phyloP scores from a whole-genome alignment of 2,113 vertebrate genomes.

The Periophthalmus modestus region DNA sequence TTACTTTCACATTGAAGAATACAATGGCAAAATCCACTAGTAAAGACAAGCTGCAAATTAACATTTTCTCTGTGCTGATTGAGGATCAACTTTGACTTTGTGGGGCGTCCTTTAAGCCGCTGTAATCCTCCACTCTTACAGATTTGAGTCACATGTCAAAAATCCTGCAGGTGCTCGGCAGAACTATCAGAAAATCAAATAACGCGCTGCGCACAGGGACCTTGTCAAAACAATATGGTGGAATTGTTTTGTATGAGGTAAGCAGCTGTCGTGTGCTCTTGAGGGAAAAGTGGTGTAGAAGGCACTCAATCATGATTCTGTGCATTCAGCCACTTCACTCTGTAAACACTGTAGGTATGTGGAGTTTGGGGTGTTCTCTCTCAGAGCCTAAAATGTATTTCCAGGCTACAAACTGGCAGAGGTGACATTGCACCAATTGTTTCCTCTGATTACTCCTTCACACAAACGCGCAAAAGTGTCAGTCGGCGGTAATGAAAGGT shows the following conservation, averaged over 20 bases:
- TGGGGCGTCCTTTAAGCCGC: background rate
- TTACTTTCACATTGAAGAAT: background rate
- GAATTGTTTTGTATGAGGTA: slow-evolving; percentile 16
- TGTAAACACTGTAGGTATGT: slow-evolving; percentile 3
- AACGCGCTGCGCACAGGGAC: slow-evolving; percentile 1
- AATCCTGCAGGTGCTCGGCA: background rate
- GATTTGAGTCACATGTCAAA: slow-evolving; percentile 6
- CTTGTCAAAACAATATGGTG: slow-evolving; percentile 3
- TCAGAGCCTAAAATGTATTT: background rate
- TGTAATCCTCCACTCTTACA: background rate
- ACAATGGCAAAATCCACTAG: background rate
- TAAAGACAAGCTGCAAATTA: background rate
- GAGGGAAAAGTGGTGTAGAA: slow-evolving; percentile 6
- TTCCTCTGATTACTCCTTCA: slow-evolving; percentile 12
- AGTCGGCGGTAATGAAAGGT: slow-evolving; percentile 16
- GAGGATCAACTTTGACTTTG: background rate
- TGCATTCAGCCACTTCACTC: slow-evolving; percentile 11
- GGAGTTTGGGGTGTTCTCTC: background rate
- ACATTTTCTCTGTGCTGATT: background rate
- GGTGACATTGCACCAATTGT: slow-evolving; percentile 15
- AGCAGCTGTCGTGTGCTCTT: background rate
- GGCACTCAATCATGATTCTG: slow-evolving; percentile 2
- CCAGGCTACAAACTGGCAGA: slow-evolving; percentile 8
- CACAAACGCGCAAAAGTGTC: background rate
- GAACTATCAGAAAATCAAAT: background rate